Conservation (phyloP, 2,797 vertebrate species). For the Siniperca scherzeri region DNA sequence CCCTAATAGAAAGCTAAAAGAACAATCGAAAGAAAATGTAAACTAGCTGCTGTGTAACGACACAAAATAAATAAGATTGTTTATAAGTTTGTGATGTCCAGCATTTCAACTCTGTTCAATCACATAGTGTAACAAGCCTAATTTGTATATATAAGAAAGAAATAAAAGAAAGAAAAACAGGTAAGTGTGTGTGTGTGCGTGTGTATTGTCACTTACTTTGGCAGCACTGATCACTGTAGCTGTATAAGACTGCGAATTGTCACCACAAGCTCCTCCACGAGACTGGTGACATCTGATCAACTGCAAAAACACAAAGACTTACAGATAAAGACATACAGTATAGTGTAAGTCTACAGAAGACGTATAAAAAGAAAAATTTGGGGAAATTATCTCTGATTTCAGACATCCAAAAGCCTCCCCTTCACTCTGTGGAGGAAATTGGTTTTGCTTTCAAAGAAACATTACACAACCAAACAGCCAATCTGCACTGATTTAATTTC, state of each 20-base stretch:
- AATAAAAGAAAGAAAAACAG: neutral
- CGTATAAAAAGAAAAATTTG: conserved; percentile 3
- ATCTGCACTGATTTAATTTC: conserved; percentile 61
- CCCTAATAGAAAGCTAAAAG: neutral
- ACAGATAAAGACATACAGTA: conserved; percentile 6
- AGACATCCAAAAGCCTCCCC: conserved; percentile 26
- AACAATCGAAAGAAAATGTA: neutral
- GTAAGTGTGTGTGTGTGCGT: neutral
- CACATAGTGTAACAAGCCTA: neutral
- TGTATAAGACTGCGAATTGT: conserved; percentile 98
- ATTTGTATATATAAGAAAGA: neutral
- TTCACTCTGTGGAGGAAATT: conserved; percentile 44
- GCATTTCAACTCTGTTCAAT: neutral
- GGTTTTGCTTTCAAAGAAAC: conserved; percentile 42
- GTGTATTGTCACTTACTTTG: conserved; percentile 90
- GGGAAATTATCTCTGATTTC: conserved; percentile 26
- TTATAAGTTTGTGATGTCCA: too few relatives aligned
- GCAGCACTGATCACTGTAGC: conserved; percentile 99
- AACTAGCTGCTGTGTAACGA: neutral
- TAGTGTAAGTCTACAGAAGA: neutral
- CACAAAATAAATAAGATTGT: neutral
- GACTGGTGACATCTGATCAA: conserved; percentile 99
- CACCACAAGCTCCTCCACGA: conserved; percentile 96
- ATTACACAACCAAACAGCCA: conserved; percentile 49
- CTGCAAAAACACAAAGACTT: conserved; percentile 77